Base-by-base conservation (phyloP, 1,140 invertebrate species). In the Atopsyche davidsoni region DNA sequence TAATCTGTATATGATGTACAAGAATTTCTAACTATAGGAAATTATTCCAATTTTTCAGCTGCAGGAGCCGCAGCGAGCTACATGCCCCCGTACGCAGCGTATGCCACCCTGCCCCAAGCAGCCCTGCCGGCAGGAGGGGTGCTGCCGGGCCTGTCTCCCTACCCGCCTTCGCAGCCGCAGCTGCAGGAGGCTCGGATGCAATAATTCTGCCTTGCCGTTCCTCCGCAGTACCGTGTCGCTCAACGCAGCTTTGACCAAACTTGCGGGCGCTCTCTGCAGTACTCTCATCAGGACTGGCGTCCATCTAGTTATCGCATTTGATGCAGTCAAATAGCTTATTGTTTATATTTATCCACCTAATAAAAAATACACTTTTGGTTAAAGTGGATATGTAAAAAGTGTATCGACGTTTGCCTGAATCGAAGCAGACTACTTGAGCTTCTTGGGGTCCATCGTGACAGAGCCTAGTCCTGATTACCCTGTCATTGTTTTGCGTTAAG, bases 71-170 rank as follows among this genome's bases (percentile, higher is more conserved):
- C 79, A 23, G 81, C 81, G 4, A 80, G 81, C 57, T 85, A 85
- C 63, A 75, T 85, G 67, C 78, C 78, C n/a, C 82, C 81, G 0
- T 86, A 86, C 60, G 72, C 72, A 59, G 78, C 82, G 23, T 80
- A 81, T 58, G 76, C 79, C 16, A 68, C 78, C 23, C 64, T 85
- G 51, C 82, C 77, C 44, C 69, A 82, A 31, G 80, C 77, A 9
- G 75, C 75, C 16, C 64, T 65, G 13, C 61, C 65, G 7, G 56
- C 66, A 11, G 65, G 69, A 60, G 60, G 75, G n/a, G 75, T 73
- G 28, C 78, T 80, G 53, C 75, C 77, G 18, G 79, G 79, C 16
- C 72, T 85, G 46, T 79, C 74, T 3, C 81, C 77, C 3, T 82
- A 84, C 51, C 79, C 72, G 4, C 72, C 67, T 1, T 67, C 64